Evolutionary conservation across 2,888 invertebrate species (phyloP).

Genomic region (Acanthosepion pharaonis): DNA sequence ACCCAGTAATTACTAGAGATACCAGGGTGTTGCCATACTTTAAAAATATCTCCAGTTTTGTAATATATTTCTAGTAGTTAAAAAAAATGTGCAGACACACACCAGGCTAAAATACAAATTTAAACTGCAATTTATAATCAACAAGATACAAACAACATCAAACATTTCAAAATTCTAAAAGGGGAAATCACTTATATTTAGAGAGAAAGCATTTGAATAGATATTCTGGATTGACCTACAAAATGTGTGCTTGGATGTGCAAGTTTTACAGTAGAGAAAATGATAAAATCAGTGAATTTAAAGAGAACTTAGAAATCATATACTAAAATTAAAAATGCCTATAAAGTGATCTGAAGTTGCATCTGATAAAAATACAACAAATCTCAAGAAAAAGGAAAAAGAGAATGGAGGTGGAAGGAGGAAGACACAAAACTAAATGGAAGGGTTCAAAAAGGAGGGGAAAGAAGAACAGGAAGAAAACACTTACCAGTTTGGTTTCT

Average conservation of each 20-base stretch:
- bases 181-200: not conserved
- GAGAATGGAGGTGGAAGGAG: not conserved
- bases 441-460: not conserved
- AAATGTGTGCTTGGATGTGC: not conserved
- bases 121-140: not conserved
- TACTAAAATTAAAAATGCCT: not conserved
- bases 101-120: not conserved
- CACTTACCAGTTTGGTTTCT: not conserved
- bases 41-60: too few species aligned
- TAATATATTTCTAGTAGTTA: too few species aligned
- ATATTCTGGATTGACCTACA: not conserved
- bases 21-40: too few species aligned
- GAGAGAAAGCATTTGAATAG: not conserved
- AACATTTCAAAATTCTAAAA: not conserved
- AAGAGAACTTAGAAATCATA: not conserved
- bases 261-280: not conserved
- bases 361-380: not conserved
- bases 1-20: too few species aligned
- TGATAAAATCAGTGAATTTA: not conserved
- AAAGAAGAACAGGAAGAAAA: constrained; percentile 14
- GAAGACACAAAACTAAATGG: not conserved
- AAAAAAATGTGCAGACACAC: not conserved
- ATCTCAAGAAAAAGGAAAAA: not conserved
- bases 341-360: not conserved
- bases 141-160: not conserved